Base-by-base conservation (phyloP, 2,888 invertebrate genomes). In the Argyresthia albistria region DNA sequence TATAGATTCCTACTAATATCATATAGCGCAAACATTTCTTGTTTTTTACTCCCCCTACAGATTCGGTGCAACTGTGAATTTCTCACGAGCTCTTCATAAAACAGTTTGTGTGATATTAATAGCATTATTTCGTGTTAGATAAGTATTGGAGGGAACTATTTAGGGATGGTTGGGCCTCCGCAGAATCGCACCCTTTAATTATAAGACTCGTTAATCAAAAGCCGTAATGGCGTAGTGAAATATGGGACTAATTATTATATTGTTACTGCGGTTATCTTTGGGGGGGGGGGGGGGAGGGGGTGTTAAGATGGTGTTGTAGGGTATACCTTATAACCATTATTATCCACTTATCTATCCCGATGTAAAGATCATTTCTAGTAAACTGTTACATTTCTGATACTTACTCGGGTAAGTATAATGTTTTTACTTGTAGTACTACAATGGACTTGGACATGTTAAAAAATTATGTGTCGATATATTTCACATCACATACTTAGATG, bases 91-190 rank as follows among this genome's bases (percentile, higher is more conserved):
- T 51, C 36, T 51, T 54, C 52, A 63, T 79, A 81, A 80, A 81
- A 83, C 76, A 73, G 76, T 77, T 74, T 70, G 62, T 61, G 70
- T 67, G 67, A 72, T 69, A 87, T 82, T 86, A 86, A 86, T 87
- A 80, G 78, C 78, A 76, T 78, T 82, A 84, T 87, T 67, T 68
- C 87, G 81, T 87, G 87, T 72, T 78, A 69, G 73, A 74, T 79
- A 75, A 71, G 76, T 79, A 81, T 81, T 80, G 82, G 76, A 79
- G 70, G 70, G 65, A 61, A 69, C 70, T 73, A 73, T 76, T 64
- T 62, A 65, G 73, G 76, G 78, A 67, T 10, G 36, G 12, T 11
- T 10, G 37, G 59, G 61, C 70, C 73, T 80, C 80, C 80, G 25
- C 73, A 58, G 60, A 70, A 72, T 80, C 81, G 80, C 73, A 72